Evolutionary conservation across 92 coral and sea anemone genomes (phyloP).

Genomic region (Isaurus tuberculatus): DNA sequence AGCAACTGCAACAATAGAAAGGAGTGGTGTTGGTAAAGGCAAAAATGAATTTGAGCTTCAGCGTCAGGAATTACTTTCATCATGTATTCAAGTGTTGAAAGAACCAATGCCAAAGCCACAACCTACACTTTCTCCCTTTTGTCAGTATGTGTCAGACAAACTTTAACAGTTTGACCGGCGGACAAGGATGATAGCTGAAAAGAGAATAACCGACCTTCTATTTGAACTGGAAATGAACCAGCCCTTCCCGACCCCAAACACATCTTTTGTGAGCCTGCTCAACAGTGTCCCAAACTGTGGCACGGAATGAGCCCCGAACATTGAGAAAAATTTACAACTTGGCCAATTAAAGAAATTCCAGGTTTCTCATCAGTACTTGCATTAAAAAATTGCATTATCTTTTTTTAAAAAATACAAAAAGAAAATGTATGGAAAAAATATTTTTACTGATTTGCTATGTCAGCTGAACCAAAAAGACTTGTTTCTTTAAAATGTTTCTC

Average conservation of each 20-base stretch:
- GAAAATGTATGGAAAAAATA: neutral
- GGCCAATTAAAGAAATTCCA: neutral
- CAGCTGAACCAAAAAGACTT: neutral
- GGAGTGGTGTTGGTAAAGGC: neutral
- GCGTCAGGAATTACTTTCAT: constrained; percentile 55
- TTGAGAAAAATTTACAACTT: neutral
- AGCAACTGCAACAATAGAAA: neutral
- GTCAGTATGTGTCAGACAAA: constrained; percentile 66
- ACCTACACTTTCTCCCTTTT: constrained; percentile 37
- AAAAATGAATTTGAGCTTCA: neutral
- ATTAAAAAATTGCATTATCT: neutral
- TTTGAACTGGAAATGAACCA: constrained; percentile 59
- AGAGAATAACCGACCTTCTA: constrained; percentile 57
- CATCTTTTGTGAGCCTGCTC: neutral
- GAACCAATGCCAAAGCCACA: constrained; percentile 55
- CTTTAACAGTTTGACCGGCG: constrained; percentile 52
- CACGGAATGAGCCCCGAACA: neutral
- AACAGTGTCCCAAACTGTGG: constrained; percentile 15
- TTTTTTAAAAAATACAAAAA: neutral
- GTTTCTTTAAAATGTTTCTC: neutral
- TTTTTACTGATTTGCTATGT: neutral
- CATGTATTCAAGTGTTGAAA: constrained; percentile 70
- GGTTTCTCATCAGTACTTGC: neutral
- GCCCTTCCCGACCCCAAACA: constrained; percentile 5
- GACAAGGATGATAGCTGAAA: constrained; percentile 64